Percentiles rank a stretch among this genome's conserved stretches.
These are phyloP conservation scores for Enteromius unitaeniatus DNA, from an alignment of 2,797 vertebrate genomes.

Conservation along the genomic window DNA sequence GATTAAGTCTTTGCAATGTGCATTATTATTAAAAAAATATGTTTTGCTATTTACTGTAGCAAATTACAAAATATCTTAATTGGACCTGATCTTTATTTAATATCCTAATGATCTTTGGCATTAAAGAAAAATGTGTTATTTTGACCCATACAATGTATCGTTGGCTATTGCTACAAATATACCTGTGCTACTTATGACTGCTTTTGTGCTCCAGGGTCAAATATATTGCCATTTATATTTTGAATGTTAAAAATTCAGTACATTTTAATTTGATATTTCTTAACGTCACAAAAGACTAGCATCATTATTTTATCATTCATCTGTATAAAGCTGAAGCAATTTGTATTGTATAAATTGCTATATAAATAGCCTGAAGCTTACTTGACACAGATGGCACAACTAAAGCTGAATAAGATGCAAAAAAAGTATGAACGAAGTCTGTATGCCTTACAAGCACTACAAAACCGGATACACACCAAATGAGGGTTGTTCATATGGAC, in stretches of 20 bases:
- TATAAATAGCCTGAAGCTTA: neutral
- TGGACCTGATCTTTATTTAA: too few species aligned
- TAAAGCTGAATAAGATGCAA: neutral
- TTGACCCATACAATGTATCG: neutral
- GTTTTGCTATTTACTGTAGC: too few species aligned
- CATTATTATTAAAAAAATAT: neutral
- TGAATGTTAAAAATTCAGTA: neutral
- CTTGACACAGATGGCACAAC: neutral
- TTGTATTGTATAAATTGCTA: neutral
- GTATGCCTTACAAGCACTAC: neutral
- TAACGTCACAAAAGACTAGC: neutral
- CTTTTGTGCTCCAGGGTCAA: neutral
- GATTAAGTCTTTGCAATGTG: neutral
- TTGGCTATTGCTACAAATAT: neutral
- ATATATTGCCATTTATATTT: neutral
- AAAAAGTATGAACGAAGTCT: neutral
- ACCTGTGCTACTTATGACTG: too few species aligned
- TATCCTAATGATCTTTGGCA: too few species aligned
- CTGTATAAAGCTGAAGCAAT: neutral
- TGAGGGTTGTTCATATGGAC: slow-evolving; percentile 18
- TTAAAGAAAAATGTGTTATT: too few species aligned
- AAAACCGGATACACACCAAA: neutral
- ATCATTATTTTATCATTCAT: neutral
- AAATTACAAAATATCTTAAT: too few species aligned
- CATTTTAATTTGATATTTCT: neutral